Conservation (phyloP, 2,888 invertebrate species). For the Sarcophaga subvicina region DNA sequence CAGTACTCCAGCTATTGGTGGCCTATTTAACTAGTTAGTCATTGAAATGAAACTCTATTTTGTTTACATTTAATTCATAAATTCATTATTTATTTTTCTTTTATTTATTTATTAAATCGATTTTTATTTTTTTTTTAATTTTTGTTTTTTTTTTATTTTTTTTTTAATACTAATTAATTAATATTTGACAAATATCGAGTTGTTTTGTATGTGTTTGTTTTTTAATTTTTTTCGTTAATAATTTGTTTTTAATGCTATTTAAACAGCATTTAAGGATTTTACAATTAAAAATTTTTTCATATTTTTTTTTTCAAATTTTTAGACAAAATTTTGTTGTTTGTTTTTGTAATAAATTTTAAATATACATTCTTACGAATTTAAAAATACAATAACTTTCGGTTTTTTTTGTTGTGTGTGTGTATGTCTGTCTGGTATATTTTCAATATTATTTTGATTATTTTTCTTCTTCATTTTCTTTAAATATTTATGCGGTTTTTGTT, state of each 20-base stretch:
- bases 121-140: conserved; percentile 38
- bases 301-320: conserved; percentile 17
- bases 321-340: conserved; percentile 36
- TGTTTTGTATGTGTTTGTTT: neutral
- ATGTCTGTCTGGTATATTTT: conserved; percentile 69
- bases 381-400: conserved; percentile 63
- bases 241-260: conserved; percentile 42
- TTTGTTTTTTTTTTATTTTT: conserved; percentile 9
- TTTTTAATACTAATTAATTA: conserved; percentile 54
- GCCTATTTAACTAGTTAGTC: neutral
- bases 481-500: conserved; percentile 70
- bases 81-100: conserved; percentile 59
- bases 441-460: conserved; percentile 73
- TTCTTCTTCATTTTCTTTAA: conserved; percentile 53
- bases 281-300: conserved; percentile 57
- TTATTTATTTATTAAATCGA: conserved; percentile 63
- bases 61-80: conserved; percentile 69
- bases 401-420: conserved; percentile 15
- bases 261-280: conserved; percentile 46
- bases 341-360: conserved; percentile 44
- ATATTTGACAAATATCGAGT: conserved; percentile 66
- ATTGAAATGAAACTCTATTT: conserved; percentile 36
- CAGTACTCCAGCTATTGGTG: neutral
- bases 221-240: neutral
- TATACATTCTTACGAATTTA: conserved; percentile 50